Evolutionary conservation across 2,888 invertebrate genomes (phyloP).

Genomic region (Ormia ochracea): DNA sequence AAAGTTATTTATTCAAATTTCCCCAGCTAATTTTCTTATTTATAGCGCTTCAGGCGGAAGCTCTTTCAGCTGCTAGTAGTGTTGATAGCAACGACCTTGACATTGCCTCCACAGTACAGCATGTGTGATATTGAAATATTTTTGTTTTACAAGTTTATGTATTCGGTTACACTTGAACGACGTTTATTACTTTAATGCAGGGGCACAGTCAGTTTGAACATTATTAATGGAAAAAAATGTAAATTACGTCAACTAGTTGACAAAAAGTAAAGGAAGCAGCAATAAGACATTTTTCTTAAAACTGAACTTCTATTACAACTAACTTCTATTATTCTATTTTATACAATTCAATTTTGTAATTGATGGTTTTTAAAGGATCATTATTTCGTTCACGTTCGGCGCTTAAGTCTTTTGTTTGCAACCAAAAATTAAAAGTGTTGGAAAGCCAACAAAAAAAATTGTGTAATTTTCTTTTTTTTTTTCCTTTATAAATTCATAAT

Average conservation of each 20-base stretch:
- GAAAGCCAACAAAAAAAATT: constrained; percentile 27
- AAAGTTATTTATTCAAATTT: constrained; percentile 15
- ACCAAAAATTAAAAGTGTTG: constrained; percentile 10
- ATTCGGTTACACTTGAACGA: constrained; percentile 34
- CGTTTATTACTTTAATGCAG: neutral
- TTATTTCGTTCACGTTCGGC: neutral
- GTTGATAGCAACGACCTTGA: constrained; percentile 43
- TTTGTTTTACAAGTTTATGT: neutral
- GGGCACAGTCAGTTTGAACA: too few species aligned
- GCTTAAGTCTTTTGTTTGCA: constrained; percentile 28
- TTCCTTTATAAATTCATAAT: neutral
- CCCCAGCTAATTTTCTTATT: neutral
- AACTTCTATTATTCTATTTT: neutral
- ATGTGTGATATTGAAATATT: constrained; percentile 1
- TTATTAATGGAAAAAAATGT: neutral
- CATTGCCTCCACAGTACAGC: constrained; percentile 39
- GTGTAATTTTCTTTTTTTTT: neutral
- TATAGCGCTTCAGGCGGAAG: constrained; percentile 32
- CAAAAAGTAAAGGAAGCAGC: neutral
- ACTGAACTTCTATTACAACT: neutral
- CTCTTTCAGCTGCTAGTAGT: neutral
- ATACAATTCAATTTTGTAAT: neutral
- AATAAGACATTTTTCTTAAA: neutral
- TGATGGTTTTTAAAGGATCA: neutral
- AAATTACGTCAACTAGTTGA: neutral